These are phyloP conservation scores for Leucopsar rothschildi DNA, from an alignment of 2,113 vertebrate genomes.

Conservation along the genomic window DNA sequence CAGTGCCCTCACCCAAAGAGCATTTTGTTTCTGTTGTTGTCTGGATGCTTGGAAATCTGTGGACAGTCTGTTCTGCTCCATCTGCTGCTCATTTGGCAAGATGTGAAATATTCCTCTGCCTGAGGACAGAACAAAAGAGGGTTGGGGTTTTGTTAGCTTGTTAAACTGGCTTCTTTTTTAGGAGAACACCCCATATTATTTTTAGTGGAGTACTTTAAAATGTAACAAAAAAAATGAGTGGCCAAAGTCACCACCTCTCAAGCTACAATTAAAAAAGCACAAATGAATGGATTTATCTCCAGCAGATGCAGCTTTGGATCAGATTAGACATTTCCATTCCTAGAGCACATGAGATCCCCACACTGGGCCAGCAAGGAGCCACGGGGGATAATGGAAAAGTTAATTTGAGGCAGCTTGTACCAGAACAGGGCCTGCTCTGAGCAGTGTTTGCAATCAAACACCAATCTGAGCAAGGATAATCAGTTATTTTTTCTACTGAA, in stretches of 20 bases:
- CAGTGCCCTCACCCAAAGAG: background rate
- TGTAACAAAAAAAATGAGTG: background rate
- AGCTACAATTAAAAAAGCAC: background rate
- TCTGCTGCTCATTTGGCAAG: conserved; percentile 27
- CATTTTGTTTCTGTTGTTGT: background rate
- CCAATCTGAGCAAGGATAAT: background rate
- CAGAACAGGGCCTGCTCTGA: background rate
- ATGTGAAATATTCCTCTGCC: background rate
- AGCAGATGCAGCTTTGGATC: background rate
- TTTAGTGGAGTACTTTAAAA: background rate
- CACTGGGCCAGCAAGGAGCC: background rate
- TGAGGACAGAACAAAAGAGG: background rate
- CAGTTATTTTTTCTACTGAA: background rate
- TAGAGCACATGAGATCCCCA: background rate
- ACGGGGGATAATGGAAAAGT: background rate
- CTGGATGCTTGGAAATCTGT: background rate
- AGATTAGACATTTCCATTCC: background rate
- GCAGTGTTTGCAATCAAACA: background rate
- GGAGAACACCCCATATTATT: background rate
- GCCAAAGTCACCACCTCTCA: background rate
- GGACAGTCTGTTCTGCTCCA: conserved; percentile 15
- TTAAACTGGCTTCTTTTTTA: background rate
- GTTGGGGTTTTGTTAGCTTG: background rate
- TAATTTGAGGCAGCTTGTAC: background rate
- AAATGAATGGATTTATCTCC: background rate